Evolutionary conservation across 2,797 vertebrate genomes (phyloP).

Genomic region (Podarcis lilfordi): DNA sequence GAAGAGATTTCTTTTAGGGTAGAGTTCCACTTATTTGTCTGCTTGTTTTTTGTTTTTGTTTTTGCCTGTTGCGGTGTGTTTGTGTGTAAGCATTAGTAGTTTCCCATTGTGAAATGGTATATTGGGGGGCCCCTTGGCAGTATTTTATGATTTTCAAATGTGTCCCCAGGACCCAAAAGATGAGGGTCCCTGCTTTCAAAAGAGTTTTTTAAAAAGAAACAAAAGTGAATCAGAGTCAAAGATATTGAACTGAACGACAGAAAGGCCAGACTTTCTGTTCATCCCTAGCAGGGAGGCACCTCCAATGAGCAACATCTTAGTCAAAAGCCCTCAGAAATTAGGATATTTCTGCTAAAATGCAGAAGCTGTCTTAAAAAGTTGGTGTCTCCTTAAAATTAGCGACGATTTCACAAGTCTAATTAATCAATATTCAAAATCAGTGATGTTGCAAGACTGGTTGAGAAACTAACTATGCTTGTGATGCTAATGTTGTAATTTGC

Average conservation of each 20-base stretch:
- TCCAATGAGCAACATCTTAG: neutral
- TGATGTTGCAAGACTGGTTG: neutral
- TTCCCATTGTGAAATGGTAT: too few relatives aligned
- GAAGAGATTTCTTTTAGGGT: too few relatives aligned
- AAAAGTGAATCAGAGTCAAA: neutral
- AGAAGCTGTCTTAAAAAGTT: neutral
- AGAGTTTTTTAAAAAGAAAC: too few relatives aligned
- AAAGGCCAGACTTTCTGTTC: neutral
- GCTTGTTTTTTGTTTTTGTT: too few relatives aligned
- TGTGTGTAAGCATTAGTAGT: too few relatives aligned
- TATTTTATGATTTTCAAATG: too few relatives aligned
- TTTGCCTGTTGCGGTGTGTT: too few relatives aligned
- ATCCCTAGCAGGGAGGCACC: neutral
- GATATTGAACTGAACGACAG: neutral
- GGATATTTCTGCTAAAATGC: neutral
- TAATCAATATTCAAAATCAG: conserved; percentile 1
- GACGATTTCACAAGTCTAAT: neutral
- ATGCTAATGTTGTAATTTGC: conserved; percentile 8
- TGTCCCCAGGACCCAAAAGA: too few relatives aligned
- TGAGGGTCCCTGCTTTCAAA: too few relatives aligned
- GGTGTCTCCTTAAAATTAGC: neutral
- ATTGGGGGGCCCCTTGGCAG: too few relatives aligned
- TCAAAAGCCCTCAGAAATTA: neutral
- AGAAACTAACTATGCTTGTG: neutral
- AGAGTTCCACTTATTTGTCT: too few relatives aligned